Conservation (phyloP, 2,113 vertebrate genomes). For the Myotis lucifugus region DNA sequence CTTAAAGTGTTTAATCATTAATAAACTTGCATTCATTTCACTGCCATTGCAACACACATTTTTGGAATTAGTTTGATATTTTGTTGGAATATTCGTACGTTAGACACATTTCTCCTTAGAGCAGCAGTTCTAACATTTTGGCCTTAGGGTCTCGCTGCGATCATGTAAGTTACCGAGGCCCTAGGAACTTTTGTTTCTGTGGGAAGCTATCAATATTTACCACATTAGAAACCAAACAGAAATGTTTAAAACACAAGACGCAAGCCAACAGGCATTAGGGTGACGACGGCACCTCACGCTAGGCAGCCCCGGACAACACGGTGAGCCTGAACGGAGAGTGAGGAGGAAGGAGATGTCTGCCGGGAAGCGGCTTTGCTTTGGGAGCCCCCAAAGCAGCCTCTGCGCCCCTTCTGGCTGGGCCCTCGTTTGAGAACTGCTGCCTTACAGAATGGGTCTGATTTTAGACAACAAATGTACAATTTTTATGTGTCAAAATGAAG, state of each 20-base stretch:
- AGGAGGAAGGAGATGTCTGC: background rate
- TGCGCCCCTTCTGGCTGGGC: background rate
- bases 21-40: background rate
- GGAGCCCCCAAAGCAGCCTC: background rate
- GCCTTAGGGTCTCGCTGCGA: background rate
- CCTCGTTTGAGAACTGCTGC: background rate
- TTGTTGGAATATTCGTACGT: background rate
- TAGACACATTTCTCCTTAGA: background rate
- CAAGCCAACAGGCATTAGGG: background rate
- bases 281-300: background rate
- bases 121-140: background rate
- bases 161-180: too few relatives aligned
- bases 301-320: background rate
- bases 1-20: background rate
- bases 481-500: background rate
- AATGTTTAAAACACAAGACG: background rate
- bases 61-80: background rate
- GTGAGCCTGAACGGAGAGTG: too few relatives aligned
- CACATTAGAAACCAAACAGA: background rate
- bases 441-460: background rate
- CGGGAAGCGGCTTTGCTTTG: background rate
- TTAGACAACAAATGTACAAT: background rate
- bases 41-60: background rate
- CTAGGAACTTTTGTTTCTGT: background rate
- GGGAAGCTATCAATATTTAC: background rate